Evolutionary conservation across 2,797 vertebrate species (phyloP).

Genomic region (Anguilla megastoma): DNA sequence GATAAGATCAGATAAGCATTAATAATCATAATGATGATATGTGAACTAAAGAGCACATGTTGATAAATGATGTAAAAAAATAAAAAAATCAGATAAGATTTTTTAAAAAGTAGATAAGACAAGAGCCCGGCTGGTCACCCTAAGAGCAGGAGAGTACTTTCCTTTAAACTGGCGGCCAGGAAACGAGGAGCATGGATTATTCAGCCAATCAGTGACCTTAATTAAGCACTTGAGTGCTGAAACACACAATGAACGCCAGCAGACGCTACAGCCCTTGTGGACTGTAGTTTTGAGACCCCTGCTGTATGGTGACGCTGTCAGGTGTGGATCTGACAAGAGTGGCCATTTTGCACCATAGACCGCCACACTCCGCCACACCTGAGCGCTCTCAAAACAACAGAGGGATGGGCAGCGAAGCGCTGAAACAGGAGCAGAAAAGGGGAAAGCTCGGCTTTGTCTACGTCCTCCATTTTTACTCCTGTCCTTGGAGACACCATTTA

Average conservation of each 20-base stretch:
- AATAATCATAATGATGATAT: neutral
- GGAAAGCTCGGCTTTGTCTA: neutral
- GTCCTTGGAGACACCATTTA: constrained; percentile 36
- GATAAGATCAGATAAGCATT: neutral
- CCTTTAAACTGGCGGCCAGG: neutral
- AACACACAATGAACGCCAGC: neutral
- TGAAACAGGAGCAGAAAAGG: neutral
- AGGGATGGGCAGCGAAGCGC: neutral
- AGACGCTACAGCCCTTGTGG: neutral
- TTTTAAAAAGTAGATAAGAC: no score
- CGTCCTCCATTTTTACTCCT: constrained; percentile 27
- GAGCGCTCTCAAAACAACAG: neutral
- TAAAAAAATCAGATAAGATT: neutral
- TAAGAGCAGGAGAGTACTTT: neutral
- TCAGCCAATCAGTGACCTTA: neutral
- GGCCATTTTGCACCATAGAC: neutral
- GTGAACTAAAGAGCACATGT: neutral
- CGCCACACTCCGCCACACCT: neutral
- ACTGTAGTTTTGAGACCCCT: neutral
- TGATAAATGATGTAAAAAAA: neutral
- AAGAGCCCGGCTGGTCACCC: neutral
- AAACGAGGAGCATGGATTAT: neutral
- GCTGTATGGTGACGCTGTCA: neutral
- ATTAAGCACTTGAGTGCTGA: neutral
- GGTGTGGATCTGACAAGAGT: neutral